phyloP scores from a whole-genome alignment of 1,140 invertebrate genomes.

The Reticulitermes speratus region DNA sequence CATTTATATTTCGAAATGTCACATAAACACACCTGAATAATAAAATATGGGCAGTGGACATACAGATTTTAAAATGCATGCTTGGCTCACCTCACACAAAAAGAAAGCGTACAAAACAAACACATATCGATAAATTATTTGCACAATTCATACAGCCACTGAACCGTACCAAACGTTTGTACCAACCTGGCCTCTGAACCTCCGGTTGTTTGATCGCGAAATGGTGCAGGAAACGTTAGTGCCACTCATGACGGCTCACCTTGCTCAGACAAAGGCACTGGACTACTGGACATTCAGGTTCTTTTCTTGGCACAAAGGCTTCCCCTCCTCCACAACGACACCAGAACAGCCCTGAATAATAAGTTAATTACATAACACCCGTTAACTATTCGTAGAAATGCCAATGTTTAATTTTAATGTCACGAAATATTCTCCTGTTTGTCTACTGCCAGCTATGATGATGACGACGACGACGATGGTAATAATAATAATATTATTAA shows the following conservation, averaged over 20 bases:
- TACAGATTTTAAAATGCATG: too few species aligned
- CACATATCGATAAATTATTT: background rate
- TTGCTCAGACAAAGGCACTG: background rate
- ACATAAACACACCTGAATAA: too few species aligned
- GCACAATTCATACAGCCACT: background rate
- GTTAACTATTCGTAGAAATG: too few species aligned
- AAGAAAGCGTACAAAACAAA: background rate
- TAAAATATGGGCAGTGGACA: too few species aligned
- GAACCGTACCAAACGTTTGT: background rate
- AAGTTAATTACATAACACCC: background rate
- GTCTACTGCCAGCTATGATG: too few species aligned
- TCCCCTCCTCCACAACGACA: background rate
- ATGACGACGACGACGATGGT: too few species aligned
- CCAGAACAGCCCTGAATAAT: background rate
- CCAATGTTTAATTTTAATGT: too few species aligned
- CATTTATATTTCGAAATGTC: too few species aligned
- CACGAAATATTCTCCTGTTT: too few species aligned
- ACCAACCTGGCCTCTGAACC: constrained; percentile 3
- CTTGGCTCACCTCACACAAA: background rate
- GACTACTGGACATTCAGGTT: background rate
- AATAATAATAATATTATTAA: too few species aligned
- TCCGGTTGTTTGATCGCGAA: background rate
- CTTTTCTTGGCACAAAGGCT: background rate
- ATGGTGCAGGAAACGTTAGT: background rate
- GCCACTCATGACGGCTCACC: background rate